Evolutionary conservation across 2,113 vertebrate species (phyloP).

Genomic region (Odontophorus gujanensis): DNA sequence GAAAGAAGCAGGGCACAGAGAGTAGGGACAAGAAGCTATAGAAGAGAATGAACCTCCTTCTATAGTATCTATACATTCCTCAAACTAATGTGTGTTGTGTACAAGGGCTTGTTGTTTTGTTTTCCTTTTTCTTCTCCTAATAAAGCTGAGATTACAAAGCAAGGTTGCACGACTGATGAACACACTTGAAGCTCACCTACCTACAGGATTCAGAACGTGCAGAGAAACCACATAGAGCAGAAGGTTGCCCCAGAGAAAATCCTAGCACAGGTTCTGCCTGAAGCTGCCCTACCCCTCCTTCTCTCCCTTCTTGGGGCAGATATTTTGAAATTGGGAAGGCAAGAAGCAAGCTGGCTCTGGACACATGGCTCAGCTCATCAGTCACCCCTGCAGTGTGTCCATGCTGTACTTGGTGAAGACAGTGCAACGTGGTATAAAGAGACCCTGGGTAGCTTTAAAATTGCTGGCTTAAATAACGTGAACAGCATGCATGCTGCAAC

Average conservation of each 20-base stretch:
- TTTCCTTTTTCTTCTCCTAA: neutral
- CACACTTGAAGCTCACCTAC: rapidly evolving
- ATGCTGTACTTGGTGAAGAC: rapidly evolving
- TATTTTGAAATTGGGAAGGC: neutral
- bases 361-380: neutral
- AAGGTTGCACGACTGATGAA: neutral
- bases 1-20: neutral
- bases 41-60: neutral
- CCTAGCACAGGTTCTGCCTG: neutral
- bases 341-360: neutral
- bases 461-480: neutral
- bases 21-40: neutral
- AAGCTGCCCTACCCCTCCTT: neutral
- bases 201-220: neutral
- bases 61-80: rapidly evolving
- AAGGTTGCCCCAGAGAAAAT: neutral
- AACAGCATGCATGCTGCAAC: neutral
- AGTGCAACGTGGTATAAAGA: neutral
- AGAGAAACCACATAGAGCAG: rapidly evolving
- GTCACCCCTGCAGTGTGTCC: rapidly evolving
- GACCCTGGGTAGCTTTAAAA: neutral
- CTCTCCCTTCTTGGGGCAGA: neutral
- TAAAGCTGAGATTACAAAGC: rapidly evolving
- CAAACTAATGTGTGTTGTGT: no score
- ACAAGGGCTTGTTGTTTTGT: neutral